Base-by-base conservation (phyloP, 2,797 vertebrate genomes). In the Sarcophilus harrisii region DNA sequence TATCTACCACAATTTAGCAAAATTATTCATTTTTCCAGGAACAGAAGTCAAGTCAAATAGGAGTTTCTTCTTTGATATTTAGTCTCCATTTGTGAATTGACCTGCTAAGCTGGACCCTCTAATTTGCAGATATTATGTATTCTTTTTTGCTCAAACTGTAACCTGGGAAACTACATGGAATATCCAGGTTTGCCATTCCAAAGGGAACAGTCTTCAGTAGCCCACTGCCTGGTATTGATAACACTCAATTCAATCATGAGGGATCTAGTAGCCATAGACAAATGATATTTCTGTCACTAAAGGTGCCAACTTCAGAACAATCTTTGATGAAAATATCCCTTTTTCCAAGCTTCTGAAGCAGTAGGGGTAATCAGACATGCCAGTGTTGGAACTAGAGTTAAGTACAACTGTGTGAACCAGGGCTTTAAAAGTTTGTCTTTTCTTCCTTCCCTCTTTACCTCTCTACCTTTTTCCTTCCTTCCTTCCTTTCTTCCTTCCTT, bases 11-110 rank as follows among this genome's bases (percentile, higher is more conserved):
- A 92, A 97, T 97, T 95, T 95, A 95, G 90, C 96, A 60, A 98
- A 98, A 95, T 96, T 96, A 96, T 97, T 55, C 90, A 97, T 91
- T 98, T 60, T 95, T 96, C 38, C 93, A 92, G 95, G 93, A 95
- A 91, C 81, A 62, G 91, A 93, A 94, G 27, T 49, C 93, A 57
- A 18, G 24, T 16, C 60, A 91, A 92, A 95, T 94, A 59, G 45
- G 62, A 96, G 90, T 91, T 16, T 96, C 91, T 95, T 91, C 18
- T 91, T 21, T 49, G 10, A n/a, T n/a, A 59, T 59, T 96, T 96
- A 92, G 16, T 90, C 81, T 97, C 18, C 55, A 87, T 38, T 87
- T 87, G 18, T 55, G 87, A 92, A 94, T 81, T 29, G 59, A 92
- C 32, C 14, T 3, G 5, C n/a, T 95, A 54, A 29, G 4, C 3